Evolutionary conservation across 1,140 invertebrate species (phyloP), one percentile per base, ranked within the genome.

Genomic region (Drosophila tani): DNA sequence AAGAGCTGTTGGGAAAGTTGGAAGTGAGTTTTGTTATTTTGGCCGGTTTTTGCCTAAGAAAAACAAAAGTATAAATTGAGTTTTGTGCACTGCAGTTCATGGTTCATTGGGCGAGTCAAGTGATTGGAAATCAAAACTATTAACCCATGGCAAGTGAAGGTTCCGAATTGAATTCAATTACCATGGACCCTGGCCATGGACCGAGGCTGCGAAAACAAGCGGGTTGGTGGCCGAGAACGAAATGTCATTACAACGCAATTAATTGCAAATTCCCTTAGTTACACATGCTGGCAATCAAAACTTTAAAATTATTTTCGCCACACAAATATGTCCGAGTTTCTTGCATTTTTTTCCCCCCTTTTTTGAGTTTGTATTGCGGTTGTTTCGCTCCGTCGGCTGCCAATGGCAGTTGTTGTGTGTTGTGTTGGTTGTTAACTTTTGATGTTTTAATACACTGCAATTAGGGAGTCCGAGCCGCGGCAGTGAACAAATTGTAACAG

Each of bases 391-490:
- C 17, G 46, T 19, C 35, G 73, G 38, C 24, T 75, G 59, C 38
- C 17, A 50, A 38, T 59, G 45, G 53, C 66, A 41, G 53, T 71
- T 47, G 51, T 19, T 70, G 35, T 43, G 21, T 19, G 32, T 75
- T 62, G 47, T 56, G 47, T 56, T 70, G 66, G 49, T 68, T 86
- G 77, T 84, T 71, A 82, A 76, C 70, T 82, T 82, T 79, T 79
- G 66, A 87, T 87, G 75, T 86, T 86, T 86, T 86, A 86, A 82
- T 85, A 79, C 75, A 85, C 82, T 79, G 68, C 70, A 86, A 82
- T 87, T 87, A 79, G 75, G 68, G 45, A 29, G 53, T 74, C 46
- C 69, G 46, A 74, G 62, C 29, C 49, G 69, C n/a, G 55, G 53
- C 60, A 65, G 53, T 76, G 59, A 62, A 55, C 60, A 75, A 79